Base-by-base conservation (phyloP, 2,888 invertebrate genomes). In the Eupithecia abbreviata region DNA sequence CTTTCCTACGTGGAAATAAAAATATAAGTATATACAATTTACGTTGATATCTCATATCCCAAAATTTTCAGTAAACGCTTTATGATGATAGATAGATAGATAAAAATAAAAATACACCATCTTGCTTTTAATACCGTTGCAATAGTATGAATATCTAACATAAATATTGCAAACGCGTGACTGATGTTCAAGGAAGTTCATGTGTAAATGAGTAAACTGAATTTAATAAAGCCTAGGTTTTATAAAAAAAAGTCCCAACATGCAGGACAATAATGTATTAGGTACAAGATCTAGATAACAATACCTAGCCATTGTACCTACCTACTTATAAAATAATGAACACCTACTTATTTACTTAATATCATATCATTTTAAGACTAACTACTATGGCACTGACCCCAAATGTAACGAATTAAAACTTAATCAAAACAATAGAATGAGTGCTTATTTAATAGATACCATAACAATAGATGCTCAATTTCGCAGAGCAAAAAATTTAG, bases 401-500 rank as follows among this genome's bases (percentile, higher is more conserved):
- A 10, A 74, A 75, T 69, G 41, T 18, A 30, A 58, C 47, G 30
- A 30, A 65, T 58, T 13, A 65, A 66, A 70, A 62, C 49, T 55
- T 43, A 49, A 70, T 49, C 47, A 30, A 70, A 69, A 76, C 69
- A 69, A 71, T 67, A 55, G 15, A 72, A 45, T 69, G 18, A 4
- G 12, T 30, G 10, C 18, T 42, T 42, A 75, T 65, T 47, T 73
- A 66, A 66, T n/a, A n/a, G n/a, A n/a, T 67, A 55, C 43, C 18
- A 47, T 47, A 42, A 42, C 41, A 71, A 42, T 9, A 65, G 71
- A 71, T 71, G 13, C 47, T 47, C 49, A 47, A 41, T n/a, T 51
- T 30, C 71, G 55, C 71, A 51, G 3, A 66, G 84, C 55, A 82
- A 85, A 86, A 84, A 30, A 69, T 45, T 69, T 30, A 69, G n/a